Base-by-base conservation (phyloP, 1,140 invertebrate species). In the Drosophila bifasciata region DNA sequence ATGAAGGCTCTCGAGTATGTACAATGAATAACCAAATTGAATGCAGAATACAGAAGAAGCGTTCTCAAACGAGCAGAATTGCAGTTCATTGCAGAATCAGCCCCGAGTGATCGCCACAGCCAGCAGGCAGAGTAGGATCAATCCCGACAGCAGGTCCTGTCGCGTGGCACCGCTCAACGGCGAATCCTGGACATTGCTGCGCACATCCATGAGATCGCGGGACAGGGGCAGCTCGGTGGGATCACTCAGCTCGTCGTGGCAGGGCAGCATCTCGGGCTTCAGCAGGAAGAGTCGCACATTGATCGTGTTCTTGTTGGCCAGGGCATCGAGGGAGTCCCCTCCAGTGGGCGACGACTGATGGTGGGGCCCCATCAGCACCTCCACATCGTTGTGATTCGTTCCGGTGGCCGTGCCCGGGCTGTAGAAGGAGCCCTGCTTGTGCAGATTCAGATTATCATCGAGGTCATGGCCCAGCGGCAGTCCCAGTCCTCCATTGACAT, bases 191-290 rank as follows among this genome's bases (percentile, higher is more conserved):
- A 70, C 83, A 49, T 88, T 88, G 56, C 74, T 89, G 57, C 91
- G 84, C 28, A 91, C 80, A 78, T 91, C 90, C 89, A 91, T 91
- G 2, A 90, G 78, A 52, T 91, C 90, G 23, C 93, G 92, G 1
- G 93, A 93, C 41, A 93, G 92, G 11, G 93, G 93, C 74, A 93
- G 91, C 64, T 94, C 93, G 21, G 93, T 94, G 23, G 93, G 93
- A 72, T 92, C 93, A 76, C 93, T 93, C n/a, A 93, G 85, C 40
- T 93, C 92, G 60, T 94, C 93, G 32, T 94, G 94, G 84, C 95
- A 96, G 1, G 95, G 95, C 53, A 96, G 86, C 44, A 94, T 91
- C 45, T 95, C 94, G 1, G 93, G 91, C 25, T 94, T 94, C 61
- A 96, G 92, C 50, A 94, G 93, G 52, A 95, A 93, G 36, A 95